Conservation (phyloP, 1,140 invertebrate species). For the Drosophila ohnishii region DNA sequence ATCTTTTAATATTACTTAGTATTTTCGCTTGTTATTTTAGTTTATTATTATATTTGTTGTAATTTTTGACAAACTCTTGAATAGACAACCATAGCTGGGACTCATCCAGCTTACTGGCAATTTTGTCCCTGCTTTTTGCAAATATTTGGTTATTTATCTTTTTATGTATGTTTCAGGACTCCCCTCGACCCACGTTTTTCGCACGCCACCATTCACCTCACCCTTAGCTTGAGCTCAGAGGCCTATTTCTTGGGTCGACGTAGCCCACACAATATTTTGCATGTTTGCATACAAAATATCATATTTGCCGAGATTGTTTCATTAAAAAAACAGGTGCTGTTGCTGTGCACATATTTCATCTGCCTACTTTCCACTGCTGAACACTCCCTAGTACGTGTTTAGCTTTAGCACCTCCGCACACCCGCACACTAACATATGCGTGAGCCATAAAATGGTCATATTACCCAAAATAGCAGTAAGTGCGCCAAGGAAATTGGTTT, state of each 20-base stretch:
- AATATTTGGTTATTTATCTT: conserved; percentile 79
- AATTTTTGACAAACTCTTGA: conserved; percentile 7
- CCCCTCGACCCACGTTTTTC: conserved; percentile 12
- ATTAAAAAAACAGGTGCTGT: conserved; percentile 72
- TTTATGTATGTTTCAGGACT: conserved; percentile 57
- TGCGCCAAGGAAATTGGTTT: conserved; percentile 75
- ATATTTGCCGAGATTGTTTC: conserved; percentile 81
- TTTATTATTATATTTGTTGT: background rate
- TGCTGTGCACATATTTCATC: conserved; percentile 57
- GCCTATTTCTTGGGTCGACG: conserved; percentile 70
- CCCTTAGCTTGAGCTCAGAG: conserved; percentile 30
- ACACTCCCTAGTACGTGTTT: conserved; percentile 69
- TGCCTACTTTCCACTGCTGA: conserved; percentile 9
- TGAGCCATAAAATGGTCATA: conserved; percentile 77
- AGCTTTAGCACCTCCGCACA: conserved; percentile 70
- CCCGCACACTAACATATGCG: conserved; percentile 58
- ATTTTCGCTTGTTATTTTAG: background rate
- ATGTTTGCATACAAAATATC: conserved; percentile 82
- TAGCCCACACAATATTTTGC: conserved; percentile 67
- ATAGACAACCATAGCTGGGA: conserved; percentile 6
- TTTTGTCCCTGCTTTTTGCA: conserved; percentile 59
- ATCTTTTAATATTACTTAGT: background rate
- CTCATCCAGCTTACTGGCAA: conserved; percentile 11
- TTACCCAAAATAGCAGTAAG: conserved; percentile 73
- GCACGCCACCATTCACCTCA: background rate